Conservation (phyloP, 2,888 invertebrate genomes). For the Cantharis flavilabris region DNA sequence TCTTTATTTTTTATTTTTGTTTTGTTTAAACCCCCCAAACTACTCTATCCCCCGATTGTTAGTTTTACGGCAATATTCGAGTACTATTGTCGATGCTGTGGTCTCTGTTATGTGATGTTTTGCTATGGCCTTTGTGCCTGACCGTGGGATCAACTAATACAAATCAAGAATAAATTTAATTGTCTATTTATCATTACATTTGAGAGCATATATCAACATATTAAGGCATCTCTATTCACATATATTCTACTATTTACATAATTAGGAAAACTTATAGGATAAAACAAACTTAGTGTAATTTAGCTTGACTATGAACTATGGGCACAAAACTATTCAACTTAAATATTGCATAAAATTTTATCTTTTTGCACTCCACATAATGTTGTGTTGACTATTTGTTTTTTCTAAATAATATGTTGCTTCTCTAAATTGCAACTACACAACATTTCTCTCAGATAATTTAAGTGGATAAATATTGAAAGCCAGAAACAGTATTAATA, state of each 20-base stretch:
- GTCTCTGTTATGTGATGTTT: conserved; percentile 43
- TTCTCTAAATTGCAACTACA: conserved; percentile 18
- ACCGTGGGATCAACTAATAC: conserved; percentile 58
- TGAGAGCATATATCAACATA: conserved; percentile 48
- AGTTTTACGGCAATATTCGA: neutral
- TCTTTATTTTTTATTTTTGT: conserved; percentile 29
- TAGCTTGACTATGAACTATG: conserved; percentile 56
- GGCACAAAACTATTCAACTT: conserved; percentile 54
- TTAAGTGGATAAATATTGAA: conserved; percentile 40
- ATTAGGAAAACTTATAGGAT: conserved; percentile 41
- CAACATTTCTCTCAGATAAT: conserved; percentile 20
- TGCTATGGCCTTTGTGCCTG: conserved; percentile 54
- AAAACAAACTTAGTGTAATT: conserved; percentile 45
- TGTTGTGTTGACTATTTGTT: neutral
- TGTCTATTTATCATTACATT: conserved; percentile 51
- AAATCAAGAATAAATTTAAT: conserved; percentile 53
- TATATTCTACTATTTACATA: conserved; percentile 52
- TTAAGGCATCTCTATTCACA: conserved; percentile 50
- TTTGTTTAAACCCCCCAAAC: neutral
- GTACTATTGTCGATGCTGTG: neutral
- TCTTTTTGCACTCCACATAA: conserved; percentile 3
- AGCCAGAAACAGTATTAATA: conserved; percentile 56
- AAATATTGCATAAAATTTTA: conserved; percentile 37
- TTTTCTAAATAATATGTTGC: neutral
- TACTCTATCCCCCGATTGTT: neutral